A percentile compares a stretch with the other conserved stretches of the same genome.
Evolutionary conservation across 2,888 invertebrate species (phyloP).

Genomic region (Morpho deidamia): DNA sequence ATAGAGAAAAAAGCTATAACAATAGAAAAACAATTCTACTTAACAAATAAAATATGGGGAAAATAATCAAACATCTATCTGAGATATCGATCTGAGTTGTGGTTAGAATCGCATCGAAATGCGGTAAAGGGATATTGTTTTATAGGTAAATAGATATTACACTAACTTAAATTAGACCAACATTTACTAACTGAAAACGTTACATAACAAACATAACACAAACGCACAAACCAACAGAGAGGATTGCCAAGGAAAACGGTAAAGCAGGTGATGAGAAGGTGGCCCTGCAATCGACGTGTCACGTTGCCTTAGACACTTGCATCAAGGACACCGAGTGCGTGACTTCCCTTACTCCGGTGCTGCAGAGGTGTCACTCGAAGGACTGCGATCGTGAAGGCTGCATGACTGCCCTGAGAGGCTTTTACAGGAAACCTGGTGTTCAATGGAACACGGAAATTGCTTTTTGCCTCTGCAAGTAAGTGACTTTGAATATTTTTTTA

Average conservation of each 20-base stretch:
- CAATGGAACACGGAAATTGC: slow-evolving; percentile 93
- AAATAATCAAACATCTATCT: too few species aligned
- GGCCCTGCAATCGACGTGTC: slow-evolving; percentile 90
- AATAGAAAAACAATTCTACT: too few species aligned
- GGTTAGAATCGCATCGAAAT: too few species aligned
- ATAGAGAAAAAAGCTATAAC: too few species aligned
- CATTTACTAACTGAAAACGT: neutral
- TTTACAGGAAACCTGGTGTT: slow-evolving; percentile 89
- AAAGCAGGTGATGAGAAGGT: slow-evolving; percentile 76
- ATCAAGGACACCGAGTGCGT: slow-evolving; percentile 90
- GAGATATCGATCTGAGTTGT: too few species aligned
- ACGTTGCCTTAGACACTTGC: slow-evolving; percentile 88
- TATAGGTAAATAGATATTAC: too few species aligned
- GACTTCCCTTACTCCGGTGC: slow-evolving; percentile 88
- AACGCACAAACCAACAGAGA: slow-evolving; percentile 62
- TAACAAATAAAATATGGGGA: too few species aligned
- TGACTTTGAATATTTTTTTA: slow-evolving; percentile 27
- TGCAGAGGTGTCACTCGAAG: slow-evolving; percentile 86
- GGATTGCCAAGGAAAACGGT: slow-evolving; percentile 76
- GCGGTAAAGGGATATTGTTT: too few species aligned
- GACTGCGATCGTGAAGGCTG: slow-evolving; percentile 91
- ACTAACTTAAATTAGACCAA: neutral
- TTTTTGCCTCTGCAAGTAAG: slow-evolving; percentile 96
- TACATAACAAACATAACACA: slow-evolving; percentile 39
- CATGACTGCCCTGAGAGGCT: slow-evolving; percentile 91